phyloP scores from a whole-genome alignment of 2,113 vertebrate species.

The Naja naja region DNA sequence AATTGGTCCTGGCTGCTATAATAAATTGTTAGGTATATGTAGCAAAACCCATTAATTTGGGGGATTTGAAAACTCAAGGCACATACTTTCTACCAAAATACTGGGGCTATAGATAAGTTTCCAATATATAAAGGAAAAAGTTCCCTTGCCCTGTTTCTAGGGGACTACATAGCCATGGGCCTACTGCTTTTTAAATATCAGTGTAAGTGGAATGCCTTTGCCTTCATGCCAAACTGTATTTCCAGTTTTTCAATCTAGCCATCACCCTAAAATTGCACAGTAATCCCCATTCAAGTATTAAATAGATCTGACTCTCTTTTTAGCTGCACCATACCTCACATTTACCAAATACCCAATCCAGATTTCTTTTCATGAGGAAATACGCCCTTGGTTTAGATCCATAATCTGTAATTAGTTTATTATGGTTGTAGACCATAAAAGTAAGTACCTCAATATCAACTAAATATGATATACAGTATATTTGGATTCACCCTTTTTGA shows the following conservation, averaged over 20 bases:
- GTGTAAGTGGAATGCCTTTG: neutral
- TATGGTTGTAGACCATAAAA: neutral
- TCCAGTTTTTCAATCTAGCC: neutral
- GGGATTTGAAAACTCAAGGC: neutral
- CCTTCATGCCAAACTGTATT: neutral
- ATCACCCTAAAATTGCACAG: neutral
- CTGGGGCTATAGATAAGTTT: neutral
- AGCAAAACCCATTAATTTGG: neutral
- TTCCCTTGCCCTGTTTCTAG: neutral
- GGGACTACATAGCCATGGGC: neutral
- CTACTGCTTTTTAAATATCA: neutral
- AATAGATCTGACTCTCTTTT: neutral
- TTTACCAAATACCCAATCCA: neutral
- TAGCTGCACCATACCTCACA: neutral
- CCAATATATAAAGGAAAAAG: neutral
- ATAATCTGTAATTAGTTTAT: neutral
- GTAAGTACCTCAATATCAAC: neutral
- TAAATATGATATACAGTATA: neutral
- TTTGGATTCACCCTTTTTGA: neutral
- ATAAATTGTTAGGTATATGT: neutral
- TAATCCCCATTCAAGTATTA: neutral
- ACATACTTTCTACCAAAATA: neutral
- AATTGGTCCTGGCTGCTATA: conserved; percentile 16
- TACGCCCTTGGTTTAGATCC: neutral
- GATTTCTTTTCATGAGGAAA: neutral